Conservation (phyloP, 2,113 vertebrate genomes). For the Pollimyrus isidori region DNA sequence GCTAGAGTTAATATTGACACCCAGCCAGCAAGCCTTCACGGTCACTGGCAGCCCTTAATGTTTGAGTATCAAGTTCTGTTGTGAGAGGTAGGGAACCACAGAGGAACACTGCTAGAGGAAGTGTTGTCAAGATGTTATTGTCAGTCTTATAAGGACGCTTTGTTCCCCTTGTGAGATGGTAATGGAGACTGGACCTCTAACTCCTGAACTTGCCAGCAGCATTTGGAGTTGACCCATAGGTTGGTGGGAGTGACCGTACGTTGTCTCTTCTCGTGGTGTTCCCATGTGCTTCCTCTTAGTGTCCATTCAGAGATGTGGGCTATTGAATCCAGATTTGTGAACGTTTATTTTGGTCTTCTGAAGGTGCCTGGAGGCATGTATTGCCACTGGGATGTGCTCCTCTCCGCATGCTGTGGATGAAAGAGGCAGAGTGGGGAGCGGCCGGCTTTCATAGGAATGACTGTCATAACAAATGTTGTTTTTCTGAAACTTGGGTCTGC, state of each 20-base stretch:
- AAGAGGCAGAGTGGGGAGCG: background rate
- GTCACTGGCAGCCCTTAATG: conserved; percentile 12
- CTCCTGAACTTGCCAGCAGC: background rate
- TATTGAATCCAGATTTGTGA: conserved; percentile 23
- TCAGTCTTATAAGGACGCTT: conserved; percentile 4
- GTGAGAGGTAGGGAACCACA: background rate
- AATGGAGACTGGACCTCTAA: background rate
- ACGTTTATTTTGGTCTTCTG: background rate
- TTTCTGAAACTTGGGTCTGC: background rate
- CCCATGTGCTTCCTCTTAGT: conserved; percentile 5
- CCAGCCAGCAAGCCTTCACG: background rate
- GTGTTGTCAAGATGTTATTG: background rate
- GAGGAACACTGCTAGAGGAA: background rate
- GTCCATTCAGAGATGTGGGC: background rate
- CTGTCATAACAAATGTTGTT: conserved; percentile 15
- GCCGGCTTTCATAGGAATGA: background rate
- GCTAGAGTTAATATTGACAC: conserved; percentile 22
- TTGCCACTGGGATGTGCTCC: background rate
- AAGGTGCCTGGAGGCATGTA: background rate
- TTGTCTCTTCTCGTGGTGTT: background rate
- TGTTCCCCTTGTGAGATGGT: background rate
- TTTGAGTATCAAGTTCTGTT: conserved; percentile 12
- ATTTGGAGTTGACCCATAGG: background rate
- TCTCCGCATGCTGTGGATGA: background rate
- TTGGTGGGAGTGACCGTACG: background rate